Base-by-base conservation (phyloP, 2,113 vertebrate species). In the Charina bottae region DNA sequence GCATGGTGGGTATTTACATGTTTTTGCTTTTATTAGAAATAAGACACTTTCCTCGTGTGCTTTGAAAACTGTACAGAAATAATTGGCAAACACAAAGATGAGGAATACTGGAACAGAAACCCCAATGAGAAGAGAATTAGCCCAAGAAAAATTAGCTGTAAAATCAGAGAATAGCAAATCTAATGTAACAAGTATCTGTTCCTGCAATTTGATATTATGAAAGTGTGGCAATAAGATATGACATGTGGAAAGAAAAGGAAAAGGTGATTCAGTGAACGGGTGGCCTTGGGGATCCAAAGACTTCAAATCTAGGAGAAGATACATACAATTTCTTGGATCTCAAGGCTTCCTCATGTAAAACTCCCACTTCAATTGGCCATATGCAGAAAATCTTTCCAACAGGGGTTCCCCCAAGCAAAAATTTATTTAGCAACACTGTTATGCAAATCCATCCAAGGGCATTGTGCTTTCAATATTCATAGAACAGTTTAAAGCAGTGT, bases 11-110 rank as follows among this genome's bases (percentile, higher is more conserved):
- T 91, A 90, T 96, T 97, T 94, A 83, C 92, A 97, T 97, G 13
- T 56, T 86, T 72, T 42, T 96, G 97, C 95, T 98, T 99, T 99
- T 99, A 98, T 99, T 99, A 99, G 98, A 99, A 99, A 99, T 98
- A 97, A 98, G 98, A 98, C 98, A 99, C 98, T 98, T 98, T 99
- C 98, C 98, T 98, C 0, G 98, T 99, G 98, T 98, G 98, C 98
- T 99, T 98, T 98, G 98, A 98, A 98, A 99, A 98, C 98, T 99
- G 98, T 99, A 99, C 98, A 99, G 98, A 96, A 97, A 97, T 97
- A 98, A 97, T 37, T 92, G 94, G 95, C 0, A 11, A 96, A 95
- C 85, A 90, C 5, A 56, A 94, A 95, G 68, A 94, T 93, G 88
- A 89, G 83, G 94, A 90, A 88, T 68, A 94, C 84, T 90, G 95